Evolutionary conservation across 2,888 invertebrate genomes (phyloP), one percentile per base, ranked within the genome.

Genomic region (Chymomyza fuscimana): DNA sequence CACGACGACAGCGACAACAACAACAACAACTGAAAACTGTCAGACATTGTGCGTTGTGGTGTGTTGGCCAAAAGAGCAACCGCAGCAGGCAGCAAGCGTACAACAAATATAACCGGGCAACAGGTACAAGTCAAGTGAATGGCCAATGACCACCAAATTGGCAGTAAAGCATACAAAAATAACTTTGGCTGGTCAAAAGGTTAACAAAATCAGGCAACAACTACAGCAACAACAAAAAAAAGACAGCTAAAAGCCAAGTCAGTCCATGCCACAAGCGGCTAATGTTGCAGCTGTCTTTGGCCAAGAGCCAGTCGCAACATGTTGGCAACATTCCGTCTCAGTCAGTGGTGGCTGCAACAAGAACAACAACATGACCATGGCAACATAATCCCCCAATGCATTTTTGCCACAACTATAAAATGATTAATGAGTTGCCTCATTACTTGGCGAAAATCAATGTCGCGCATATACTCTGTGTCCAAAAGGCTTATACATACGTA

Each of bases 391-490:
- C 83, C 86, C 72, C 87, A 65, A 78, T 76, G 74, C 67, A 74
- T 70, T 78, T 75, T 69, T 71, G 70, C 32, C 70, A 69, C 62
- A 62, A 58, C 52, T 25, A 65, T 77, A 82, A 88, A 88, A 90
- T 90, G 91, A 90, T 90, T 90, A 90, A 90, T 90, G 91, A 88
- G 90, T 86, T 90, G 84, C 86, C 89, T 90, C 90, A 90, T 90
- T 90, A 89, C 86, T 85, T 88, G 73, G 81, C 81, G 72, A 82
- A 89, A 88, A 86, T 86, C 89, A 89, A 89, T 88, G 88, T 89
- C 89, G 82, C 86, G 76, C 80, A 79, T 79, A 78, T 81, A 76
- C 78, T 75, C 73, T 77, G 61, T 10, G 74, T 64, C 78, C 76
- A 76, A 68, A 84, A 81, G 78, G 59, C 62, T 51, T 36, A 36